Percentiles rank a stretch among this genome's conserved stretches.
Conservation (phyloP, 1,140 invertebrate species). For the Calephelis virginiensis region DNA sequence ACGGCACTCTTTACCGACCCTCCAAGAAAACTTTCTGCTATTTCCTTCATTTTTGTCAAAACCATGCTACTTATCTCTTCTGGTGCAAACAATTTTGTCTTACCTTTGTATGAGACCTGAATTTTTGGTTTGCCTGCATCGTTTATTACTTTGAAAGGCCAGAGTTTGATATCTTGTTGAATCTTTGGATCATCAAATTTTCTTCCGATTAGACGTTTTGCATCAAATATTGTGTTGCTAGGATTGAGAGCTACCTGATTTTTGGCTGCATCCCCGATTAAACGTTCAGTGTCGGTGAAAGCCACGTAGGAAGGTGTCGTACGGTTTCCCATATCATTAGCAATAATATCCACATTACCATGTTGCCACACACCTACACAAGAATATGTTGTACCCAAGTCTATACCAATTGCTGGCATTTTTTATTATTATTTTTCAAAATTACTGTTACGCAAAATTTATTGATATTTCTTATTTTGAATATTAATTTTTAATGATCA, state of each 20-base stretch:
- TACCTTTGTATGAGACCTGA: slow-evolving; percentile 85
- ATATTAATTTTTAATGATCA: too few relatives aligned
- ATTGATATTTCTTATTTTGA: too few relatives aligned
- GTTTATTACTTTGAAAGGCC: slow-evolving; percentile 86
- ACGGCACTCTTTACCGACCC: slow-evolving; percentile 82
- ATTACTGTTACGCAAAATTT: too few relatives aligned
- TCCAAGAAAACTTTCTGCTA: slow-evolving; percentile 85
- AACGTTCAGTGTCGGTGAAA: slow-evolving; percentile 88
- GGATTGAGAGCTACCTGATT: slow-evolving; percentile 81
- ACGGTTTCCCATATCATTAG: slow-evolving; percentile 95
- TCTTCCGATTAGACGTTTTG: slow-evolving; percentile 82
- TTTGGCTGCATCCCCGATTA: slow-evolving; percentile 73
- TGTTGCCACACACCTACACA: too few relatives aligned
- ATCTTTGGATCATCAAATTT: slow-evolving; percentile 74
- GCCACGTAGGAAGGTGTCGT: slow-evolving; percentile 95
- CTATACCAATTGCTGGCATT: slow-evolving; percentile 86
- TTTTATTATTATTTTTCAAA: too few relatives aligned
- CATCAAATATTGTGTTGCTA: slow-evolving; percentile 77
- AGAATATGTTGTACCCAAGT: slow-evolving; percentile 47
- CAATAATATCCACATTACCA: slow-evolving; percentile 86
- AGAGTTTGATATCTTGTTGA: slow-evolving; percentile 83
- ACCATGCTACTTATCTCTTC: slow-evolving; percentile 90
- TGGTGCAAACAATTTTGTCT: slow-evolving; percentile 85
- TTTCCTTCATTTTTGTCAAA: slow-evolving; percentile 74
- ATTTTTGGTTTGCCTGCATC: slow-evolving; percentile 85